phyloP scores from a whole-genome alignment of 2,888 invertebrate species.

The Drosophila demipolita region DNA sequence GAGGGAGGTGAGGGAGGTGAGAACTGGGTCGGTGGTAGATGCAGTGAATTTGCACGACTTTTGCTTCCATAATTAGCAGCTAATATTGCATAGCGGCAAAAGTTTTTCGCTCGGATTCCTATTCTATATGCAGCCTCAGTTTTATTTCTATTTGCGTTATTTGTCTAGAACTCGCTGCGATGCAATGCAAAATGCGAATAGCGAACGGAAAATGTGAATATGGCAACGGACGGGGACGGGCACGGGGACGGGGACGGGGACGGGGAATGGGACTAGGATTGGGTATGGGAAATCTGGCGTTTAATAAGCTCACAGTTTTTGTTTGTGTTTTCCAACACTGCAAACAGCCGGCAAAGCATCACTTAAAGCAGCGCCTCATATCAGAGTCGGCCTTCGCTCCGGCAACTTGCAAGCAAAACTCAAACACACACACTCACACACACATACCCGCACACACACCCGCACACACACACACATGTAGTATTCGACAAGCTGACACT shows the following conservation, averaged over 20 bases:
- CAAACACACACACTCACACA: constrained; percentile 41
- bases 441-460: constrained; percentile 16
- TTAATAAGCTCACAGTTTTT: constrained; percentile 80
- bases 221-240: constrained; percentile 1
- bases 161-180: constrained; percentile 64
- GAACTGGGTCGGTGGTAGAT: constrained; percentile 47
- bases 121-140: constrained; percentile 46
- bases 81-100: constrained; percentile 76
- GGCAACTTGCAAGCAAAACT: constrained; percentile 46
- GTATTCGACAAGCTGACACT: constrained; percentile 48
- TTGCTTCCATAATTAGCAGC: constrained; percentile 72
- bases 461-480: constrained; percentile 19
- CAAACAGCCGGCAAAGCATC: constrained; percentile 57
- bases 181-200: constrained; percentile 22
- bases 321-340: constrained; percentile 79
- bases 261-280: neutral
- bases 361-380: constrained; percentile 54
- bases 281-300: constrained; percentile 58
- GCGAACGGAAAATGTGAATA: constrained; percentile 18
- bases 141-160: constrained; percentile 76
- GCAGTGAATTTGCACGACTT: constrained; percentile 38
- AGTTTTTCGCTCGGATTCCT: constrained; percentile 59
- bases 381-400: constrained; percentile 33
- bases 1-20: constrained; percentile 3
- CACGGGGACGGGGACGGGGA: neutral